Conservation (phyloP, 2,888 invertebrate species). For the Harpagoxenus sublaevis region DNA sequence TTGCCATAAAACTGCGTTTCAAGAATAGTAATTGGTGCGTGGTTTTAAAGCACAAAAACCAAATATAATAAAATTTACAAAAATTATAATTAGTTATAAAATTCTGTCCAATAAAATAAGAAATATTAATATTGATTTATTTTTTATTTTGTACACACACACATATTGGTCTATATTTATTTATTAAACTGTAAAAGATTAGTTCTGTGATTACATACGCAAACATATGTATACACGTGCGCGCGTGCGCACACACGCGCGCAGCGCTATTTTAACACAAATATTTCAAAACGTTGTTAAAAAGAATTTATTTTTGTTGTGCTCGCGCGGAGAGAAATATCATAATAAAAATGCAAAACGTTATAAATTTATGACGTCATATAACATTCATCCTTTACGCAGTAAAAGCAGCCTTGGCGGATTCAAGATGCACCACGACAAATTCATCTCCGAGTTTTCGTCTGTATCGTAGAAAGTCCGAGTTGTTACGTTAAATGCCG, state of each 20-base stretch:
- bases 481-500: conserved; percentile 57
- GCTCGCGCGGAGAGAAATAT: conserved; percentile 3
- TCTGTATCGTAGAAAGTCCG: conserved; percentile 47
- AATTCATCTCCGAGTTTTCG: conserved; percentile 47
- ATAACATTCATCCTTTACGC: conserved; percentile 34
- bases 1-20: not conserved
- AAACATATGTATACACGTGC: too few relatives aligned
- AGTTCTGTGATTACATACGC: not conserved
- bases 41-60: not conserved
- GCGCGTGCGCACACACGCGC: not conserved
- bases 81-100: not conserved
- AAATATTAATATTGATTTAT: conserved; percentile 1
- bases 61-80: not conserved
- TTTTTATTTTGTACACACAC: not conserved
- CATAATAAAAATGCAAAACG: conserved; percentile 26
- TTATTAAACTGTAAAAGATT: not conserved
- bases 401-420: conserved; percentile 41
- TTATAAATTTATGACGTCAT: conserved; percentile 45
- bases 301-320: conserved; percentile 25
- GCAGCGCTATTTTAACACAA: not conserved
- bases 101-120: not conserved
- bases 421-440: conserved; percentile 55
- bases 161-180: not conserved
- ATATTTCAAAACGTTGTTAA: conserved; percentile 31
- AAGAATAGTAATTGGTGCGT: not conserved